These are phyloP conservation scores for Cyprinella venusta DNA, from an alignment of 2,797 vertebrate genomes.

Conservation along the genomic window DNA sequence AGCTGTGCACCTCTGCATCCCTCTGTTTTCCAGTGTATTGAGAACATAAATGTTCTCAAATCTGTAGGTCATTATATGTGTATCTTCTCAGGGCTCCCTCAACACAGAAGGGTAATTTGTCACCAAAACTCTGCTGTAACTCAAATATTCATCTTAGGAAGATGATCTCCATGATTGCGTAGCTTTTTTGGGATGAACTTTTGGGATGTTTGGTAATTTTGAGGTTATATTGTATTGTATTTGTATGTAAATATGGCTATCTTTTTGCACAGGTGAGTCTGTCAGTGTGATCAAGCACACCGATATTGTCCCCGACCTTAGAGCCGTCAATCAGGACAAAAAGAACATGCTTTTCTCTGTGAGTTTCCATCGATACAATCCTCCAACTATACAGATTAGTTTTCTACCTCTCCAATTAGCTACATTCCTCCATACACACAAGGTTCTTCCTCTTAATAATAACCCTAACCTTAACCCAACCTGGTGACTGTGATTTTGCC, in stretches of 20 bases:
- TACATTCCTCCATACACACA: neutral
- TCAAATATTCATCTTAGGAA: neutral
- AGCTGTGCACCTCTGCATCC: neutral
- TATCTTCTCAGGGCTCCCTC: neutral
- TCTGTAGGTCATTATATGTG: neutral
- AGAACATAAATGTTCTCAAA: neutral
- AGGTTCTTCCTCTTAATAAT: neutral
- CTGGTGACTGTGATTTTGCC: neutral
- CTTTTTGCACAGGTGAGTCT: slow-evolving; percentile 83
- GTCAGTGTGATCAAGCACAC: slow-evolving; percentile 97
- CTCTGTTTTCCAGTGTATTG: neutral
- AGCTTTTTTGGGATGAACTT: neutral
- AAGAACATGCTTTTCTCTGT: slow-evolving; percentile 99
- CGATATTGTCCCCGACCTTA: slow-evolving; percentile 86
- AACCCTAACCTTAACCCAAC: neutral
- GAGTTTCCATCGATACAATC: slow-evolving; percentile 63
- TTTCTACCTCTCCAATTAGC: neutral
- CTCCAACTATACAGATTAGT: neutral
- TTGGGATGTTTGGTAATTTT: neutral
- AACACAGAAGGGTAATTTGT: neutral
- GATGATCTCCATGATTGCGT: neutral
- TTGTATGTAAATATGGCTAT: slow-evolving; percentile 40
- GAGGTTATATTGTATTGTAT: neutral
- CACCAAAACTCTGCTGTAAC: neutral
- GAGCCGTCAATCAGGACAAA: slow-evolving; percentile 98